phyloP scores from a whole-genome alignment of 2,888 invertebrate species.

The Melikaiella ostensackeni region DNA sequence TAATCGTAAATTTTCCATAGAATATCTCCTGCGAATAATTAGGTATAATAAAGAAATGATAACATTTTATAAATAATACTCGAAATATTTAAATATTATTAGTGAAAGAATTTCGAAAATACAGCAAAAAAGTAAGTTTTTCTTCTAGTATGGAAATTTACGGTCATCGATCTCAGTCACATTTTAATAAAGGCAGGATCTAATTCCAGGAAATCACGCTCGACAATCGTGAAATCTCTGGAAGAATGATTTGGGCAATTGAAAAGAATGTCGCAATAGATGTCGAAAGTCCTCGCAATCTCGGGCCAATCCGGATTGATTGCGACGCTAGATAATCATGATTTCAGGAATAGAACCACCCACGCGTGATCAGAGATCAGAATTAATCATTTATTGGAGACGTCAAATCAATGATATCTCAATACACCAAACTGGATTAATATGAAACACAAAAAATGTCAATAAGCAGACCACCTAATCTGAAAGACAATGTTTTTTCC shows the following conservation, averaged over 20 bases:
- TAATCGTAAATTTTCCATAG: no score
- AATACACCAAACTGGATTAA: neutral
- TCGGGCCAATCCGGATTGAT: neutral
- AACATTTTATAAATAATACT: no score
- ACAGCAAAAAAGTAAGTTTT: no score
- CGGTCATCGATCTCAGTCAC: constrained; percentile 2
- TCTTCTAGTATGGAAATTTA: neutral
- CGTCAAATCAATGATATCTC: neutral
- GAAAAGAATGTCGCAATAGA: neutral
- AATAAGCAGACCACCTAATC: neutral
- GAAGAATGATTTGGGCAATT: neutral
- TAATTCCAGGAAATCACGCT: neutral
- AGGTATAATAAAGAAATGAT: no score
- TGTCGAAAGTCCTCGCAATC: neutral
- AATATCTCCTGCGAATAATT: no score
- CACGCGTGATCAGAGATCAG: neutral
- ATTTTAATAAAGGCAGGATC: neutral
- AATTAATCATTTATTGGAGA: neutral
- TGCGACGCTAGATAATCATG: neutral
- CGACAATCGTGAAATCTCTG: neutral
- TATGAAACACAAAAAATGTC: neutral
- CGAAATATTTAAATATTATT: no score
- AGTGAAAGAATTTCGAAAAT: no score
- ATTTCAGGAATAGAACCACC: neutral
- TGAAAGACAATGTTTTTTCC: neutral